phyloP scores from a whole-genome alignment of 92 coral and sea anemone species.

The Desmophyllum pertusum region DNA sequence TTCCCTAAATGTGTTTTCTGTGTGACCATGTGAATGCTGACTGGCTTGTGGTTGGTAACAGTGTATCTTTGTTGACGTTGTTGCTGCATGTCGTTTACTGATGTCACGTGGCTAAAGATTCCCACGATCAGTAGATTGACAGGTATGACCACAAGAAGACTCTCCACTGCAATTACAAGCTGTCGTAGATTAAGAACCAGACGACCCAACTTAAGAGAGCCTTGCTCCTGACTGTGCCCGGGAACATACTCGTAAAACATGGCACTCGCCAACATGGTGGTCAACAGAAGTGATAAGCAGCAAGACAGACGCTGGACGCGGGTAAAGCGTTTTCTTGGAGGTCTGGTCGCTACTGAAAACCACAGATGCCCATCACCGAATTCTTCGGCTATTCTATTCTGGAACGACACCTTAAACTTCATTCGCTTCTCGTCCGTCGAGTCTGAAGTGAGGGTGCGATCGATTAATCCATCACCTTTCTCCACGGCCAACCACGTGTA shows the following conservation, averaged over 20 bases:
- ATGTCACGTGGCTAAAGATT: constrained; percentile 40
- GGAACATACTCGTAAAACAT: constrained; percentile 67
- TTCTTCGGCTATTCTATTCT: constrained; percentile 39
- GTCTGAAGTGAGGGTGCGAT: constrained; percentile 49
- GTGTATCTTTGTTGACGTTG: not conserved
- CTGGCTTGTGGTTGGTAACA: not conserved
- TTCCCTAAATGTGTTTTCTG: not conserved
- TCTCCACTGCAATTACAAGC: constrained; percentile 57
- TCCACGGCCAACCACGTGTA: constrained; percentile 80
- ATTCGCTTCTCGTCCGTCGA: constrained; percentile 37
- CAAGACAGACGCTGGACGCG: constrained; percentile 79
- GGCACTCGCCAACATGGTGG: constrained; percentile 77
- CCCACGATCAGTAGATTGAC: constrained; percentile 41
- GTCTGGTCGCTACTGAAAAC: constrained; percentile 72
- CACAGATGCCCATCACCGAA: constrained; percentile 70
- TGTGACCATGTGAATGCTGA: constrained; percentile 33
- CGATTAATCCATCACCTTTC: constrained; percentile 66
- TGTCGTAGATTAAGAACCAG: constrained; percentile 56
- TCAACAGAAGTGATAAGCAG: constrained; percentile 63
- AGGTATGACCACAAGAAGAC: constrained; percentile 61
- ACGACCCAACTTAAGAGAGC: constrained; percentile 52
- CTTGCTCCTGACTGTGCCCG: constrained; percentile 5
- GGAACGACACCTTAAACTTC: constrained; percentile 23
- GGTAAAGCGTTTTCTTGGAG: constrained; percentile 62
- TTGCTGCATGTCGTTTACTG: not conserved